These are phyloP conservation scores for Oxystoma pomonae DNA, from an alignment of 2,888 invertebrate species.

Conservation along the genomic window DNA sequence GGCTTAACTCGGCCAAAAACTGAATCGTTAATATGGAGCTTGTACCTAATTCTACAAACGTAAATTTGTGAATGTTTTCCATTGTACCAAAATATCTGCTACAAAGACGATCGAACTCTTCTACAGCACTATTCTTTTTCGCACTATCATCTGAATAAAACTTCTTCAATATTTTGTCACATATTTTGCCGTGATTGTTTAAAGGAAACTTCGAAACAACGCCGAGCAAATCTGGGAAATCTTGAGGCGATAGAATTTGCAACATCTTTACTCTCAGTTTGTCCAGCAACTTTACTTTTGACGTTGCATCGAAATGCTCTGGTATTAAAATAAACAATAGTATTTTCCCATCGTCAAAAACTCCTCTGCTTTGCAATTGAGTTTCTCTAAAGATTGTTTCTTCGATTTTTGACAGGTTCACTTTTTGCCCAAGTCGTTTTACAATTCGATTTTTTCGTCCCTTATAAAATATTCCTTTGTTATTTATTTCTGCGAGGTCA, in stretches of 20 bases:
- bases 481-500: conserved; percentile 60
- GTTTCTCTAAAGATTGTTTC: conserved; percentile 47
- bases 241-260: conserved; percentile 40
- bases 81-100: conserved; percentile 19
- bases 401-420: conserved; percentile 60
- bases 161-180: conserved; percentile 48
- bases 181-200: conserved; percentile 68
- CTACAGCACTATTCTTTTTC: conserved; percentile 15
- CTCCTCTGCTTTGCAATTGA: conserved; percentile 51
- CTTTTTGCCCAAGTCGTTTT: conserved; percentile 72
- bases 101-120: conserved; percentile 28
- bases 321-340: conserved; percentile 51
- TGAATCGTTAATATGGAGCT: conserved; percentile 66
- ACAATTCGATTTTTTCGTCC: conserved; percentile 66
- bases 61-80: conserved; percentile 35
- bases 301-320: conserved; percentile 23
- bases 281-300: conserved; percentile 34
- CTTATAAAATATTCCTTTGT: conserved; percentile 55
- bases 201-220: conserved; percentile 57
- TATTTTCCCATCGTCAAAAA: conserved; percentile 54
- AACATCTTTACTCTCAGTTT: conserved; percentile 38
- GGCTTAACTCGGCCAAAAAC: conserved; percentile 56
- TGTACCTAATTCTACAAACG: conserved; percentile 63
- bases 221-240: conserved; percentile 60
- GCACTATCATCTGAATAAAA: conserved; percentile 38